phyloP scores from a whole-genome alignment of 2,797 vertebrate genomes.

The Pipistrellus pygmaeus region DNA sequence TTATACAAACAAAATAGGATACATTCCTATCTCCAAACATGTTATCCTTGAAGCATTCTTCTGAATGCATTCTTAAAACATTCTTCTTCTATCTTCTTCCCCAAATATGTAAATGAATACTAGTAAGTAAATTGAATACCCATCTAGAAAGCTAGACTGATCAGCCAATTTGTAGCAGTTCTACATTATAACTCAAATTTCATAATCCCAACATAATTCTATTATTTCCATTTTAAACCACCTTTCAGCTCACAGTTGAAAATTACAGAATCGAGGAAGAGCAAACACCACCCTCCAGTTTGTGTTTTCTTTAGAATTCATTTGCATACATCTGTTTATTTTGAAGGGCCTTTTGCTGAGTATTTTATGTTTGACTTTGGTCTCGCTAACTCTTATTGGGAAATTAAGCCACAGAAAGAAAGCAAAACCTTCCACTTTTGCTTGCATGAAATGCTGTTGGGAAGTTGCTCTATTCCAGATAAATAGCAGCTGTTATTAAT shows the following conservation, averaged over 20 bases:
- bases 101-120: neutral
- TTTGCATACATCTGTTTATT: neutral
- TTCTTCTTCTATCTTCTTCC: neutral
- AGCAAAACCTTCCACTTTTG: neutral
- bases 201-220: neutral
- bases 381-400: neutral
- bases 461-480: neutral
- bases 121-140: neutral
- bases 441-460: conserved; percentile 1
- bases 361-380: conserved; percentile 13
- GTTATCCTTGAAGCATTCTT: neutral
- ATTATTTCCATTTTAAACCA: neutral
- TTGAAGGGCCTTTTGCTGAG: neutral
- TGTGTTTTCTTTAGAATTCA: conserved; percentile 40
- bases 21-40: neutral
- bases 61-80: neutral
- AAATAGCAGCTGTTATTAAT: neutral
- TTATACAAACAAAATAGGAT: neutral
- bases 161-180: neutral
- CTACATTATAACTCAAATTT: neutral
- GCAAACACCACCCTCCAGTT: neutral
- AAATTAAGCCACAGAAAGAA: conserved; percentile 50
- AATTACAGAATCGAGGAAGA: neutral
- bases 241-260: neutral
- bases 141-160: neutral